Evolutionary conservation across 2,888 invertebrate genomes (phyloP).

Genomic region (Ormyrus labotus): DNA sequence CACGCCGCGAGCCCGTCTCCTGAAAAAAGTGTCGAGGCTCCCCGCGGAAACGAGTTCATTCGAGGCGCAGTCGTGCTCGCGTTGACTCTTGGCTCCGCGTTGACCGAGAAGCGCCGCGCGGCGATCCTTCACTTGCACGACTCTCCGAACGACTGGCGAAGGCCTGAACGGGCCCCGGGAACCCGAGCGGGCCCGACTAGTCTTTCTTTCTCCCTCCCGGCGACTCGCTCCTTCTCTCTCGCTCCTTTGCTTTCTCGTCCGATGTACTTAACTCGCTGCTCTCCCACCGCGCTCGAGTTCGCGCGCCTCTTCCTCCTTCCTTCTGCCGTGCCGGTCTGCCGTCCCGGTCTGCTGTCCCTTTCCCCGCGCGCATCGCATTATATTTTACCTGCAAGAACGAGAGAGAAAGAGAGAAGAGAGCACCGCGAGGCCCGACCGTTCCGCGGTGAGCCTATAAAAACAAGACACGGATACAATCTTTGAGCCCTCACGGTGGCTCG

Average conservation of each 20-base stretch:
- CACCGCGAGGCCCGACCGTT: conserved; percentile 66
- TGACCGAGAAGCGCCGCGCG: conserved; percentile 12
- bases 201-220: conserved; percentile 30
- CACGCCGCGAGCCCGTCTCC: background rate
- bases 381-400: conserved; percentile 56
- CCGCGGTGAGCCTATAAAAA: conserved; percentile 74
- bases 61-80: conserved; percentile 8
- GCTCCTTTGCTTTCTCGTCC: conserved; percentile 35
- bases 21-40: background rate
- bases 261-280: conserved; percentile 59
- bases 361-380: conserved; percentile 56
- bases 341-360: conserved; percentile 57
- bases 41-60: conserved; percentile 6
- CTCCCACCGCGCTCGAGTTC: conserved; percentile 59
- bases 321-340: conserved; percentile 52
- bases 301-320: conserved; percentile 59
- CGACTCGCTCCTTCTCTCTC: conserved; percentile 23
- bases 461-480: conserved; percentile 75
- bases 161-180: conserved; percentile 34
- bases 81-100: conserved; percentile 9
- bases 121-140: conserved; percentile 50
- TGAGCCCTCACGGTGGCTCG: conserved; percentile 74
- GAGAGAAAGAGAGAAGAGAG: conserved; percentile 23
- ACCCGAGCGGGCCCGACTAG: conserved; percentile 58
- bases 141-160: conserved; percentile 55